Evolutionary conservation across 2,888 invertebrate genomes (phyloP).

Genomic region (Lydus trimaculatus): DNA sequence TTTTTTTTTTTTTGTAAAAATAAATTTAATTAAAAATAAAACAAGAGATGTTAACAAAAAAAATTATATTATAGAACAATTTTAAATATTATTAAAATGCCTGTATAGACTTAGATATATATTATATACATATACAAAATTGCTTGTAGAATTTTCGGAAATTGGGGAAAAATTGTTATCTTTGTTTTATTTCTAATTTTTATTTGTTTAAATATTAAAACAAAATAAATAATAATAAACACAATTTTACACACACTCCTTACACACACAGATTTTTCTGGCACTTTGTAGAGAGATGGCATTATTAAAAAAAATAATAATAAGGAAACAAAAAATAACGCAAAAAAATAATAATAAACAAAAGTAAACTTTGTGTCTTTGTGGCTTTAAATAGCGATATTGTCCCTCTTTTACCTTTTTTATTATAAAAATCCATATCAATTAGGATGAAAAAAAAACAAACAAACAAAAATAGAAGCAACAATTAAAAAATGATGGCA

Average conservation of each 20-base stretch:
- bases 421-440: constrained; percentile 32
- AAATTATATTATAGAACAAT: constrained; percentile 14
- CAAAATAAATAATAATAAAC: constrained; percentile 14
- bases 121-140: no score
- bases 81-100: no score
- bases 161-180: no score
- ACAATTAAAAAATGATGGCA: no score
- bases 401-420: constrained; percentile 36
- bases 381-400: constrained; percentile 51
- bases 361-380: constrained; percentile 44
- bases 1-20: neutral
- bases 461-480: no score
- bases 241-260: constrained; percentile 7
- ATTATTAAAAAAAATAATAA: constrained; percentile 25
- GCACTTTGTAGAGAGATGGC: constrained; percentile 29
- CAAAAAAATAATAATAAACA: constrained; percentile 24
- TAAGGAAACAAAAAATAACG: neutral
- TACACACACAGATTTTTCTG: constrained; percentile 21
- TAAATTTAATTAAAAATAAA: neutral
- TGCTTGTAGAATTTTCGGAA: no score
- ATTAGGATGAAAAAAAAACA: constrained; percentile 26
- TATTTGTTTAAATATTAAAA: no score
- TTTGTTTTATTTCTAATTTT: no score
- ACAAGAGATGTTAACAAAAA: neutral
- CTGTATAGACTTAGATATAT: no score